These are phyloP conservation scores for Ptilodon capucinus DNA, from an alignment of 2,888 invertebrate species.

Conservation along the genomic window DNA sequence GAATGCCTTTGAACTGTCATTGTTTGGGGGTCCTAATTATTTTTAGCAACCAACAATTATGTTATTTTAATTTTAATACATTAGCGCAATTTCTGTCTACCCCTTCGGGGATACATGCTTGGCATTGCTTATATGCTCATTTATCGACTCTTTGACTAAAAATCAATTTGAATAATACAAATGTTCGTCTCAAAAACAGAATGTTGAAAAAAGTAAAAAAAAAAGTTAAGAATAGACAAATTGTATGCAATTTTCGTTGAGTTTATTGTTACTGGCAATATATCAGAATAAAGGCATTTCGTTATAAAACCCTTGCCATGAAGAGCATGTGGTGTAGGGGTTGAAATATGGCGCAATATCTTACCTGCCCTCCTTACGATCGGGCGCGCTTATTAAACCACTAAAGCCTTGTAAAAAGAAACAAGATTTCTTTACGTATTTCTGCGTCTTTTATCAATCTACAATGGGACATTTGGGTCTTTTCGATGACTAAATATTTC, in stretches of 20 bases:
- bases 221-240: not conserved
- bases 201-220: not conserved
- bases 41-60: not conserved
- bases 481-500: too few relatives aligned
- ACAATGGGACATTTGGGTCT: not conserved
- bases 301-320: slow-evolving; percentile 35
- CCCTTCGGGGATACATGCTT: too few relatives aligned
- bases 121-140: too few relatives aligned
- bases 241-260: not conserved
- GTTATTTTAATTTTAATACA: not conserved
- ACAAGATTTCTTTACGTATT: not conserved
- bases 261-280: slow-evolving; percentile 10
- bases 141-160: too few relatives aligned
- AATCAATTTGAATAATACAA: not conserved
- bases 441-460: not conserved
- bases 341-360: slow-evolving; percentile 52
- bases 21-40: not conserved
- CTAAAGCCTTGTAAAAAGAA: slow-evolving; percentile 15
- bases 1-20: not conserved
- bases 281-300: slow-evolving; percentile 28
- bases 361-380: slow-evolving; percentile 28
- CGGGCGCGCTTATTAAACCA: slow-evolving; percentile 20
- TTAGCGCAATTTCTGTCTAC: too few relatives aligned
- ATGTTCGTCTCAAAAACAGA: not conserved
- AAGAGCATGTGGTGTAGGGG: slow-evolving; percentile 45